These are phyloP conservation scores for Pica pica DNA, from an alignment of 2,113 vertebrate genomes.

Conservation along the genomic window DNA sequence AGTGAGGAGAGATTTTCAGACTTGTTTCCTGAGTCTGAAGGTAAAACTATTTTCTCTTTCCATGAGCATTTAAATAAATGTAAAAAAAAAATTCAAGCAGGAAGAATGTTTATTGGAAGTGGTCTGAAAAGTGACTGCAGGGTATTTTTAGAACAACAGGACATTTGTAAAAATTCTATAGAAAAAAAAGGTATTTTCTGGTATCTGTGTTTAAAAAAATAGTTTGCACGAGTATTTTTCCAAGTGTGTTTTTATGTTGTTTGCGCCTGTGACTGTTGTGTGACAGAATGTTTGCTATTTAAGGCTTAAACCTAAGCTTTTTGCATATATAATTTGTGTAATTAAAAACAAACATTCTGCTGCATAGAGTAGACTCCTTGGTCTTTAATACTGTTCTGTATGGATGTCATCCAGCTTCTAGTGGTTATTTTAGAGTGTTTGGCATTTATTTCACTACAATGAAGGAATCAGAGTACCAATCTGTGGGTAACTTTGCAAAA, in stretches of 20 bases:
- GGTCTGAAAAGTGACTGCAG: neutral
- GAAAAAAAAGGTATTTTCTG: neutral
- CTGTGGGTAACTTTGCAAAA: neutral
- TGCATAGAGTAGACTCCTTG: neutral
- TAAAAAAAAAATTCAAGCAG: neutral
- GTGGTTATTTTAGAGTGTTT: neutral
- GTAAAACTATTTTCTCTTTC: neutral
- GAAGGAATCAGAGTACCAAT: neutral
- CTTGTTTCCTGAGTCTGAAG: neutral
- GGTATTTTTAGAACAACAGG: neutral
- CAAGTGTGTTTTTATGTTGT: neutral
- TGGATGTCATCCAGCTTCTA: neutral
- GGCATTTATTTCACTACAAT: neutral
- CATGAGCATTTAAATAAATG: neutral
- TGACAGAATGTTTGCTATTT: neutral
- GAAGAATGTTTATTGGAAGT: neutral
- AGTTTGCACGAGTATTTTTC: neutral
- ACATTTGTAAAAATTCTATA: neutral
- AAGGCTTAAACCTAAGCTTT: neutral
- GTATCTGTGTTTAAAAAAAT: neutral
- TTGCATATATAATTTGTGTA: neutral
- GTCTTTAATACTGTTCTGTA: neutral
- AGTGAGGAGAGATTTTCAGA: neutral
- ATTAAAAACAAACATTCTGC: neutral
- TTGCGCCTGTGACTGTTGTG: neutral